Conservation (phyloP, 1,140 invertebrate species). For the Subanguina moxae region DNA sequence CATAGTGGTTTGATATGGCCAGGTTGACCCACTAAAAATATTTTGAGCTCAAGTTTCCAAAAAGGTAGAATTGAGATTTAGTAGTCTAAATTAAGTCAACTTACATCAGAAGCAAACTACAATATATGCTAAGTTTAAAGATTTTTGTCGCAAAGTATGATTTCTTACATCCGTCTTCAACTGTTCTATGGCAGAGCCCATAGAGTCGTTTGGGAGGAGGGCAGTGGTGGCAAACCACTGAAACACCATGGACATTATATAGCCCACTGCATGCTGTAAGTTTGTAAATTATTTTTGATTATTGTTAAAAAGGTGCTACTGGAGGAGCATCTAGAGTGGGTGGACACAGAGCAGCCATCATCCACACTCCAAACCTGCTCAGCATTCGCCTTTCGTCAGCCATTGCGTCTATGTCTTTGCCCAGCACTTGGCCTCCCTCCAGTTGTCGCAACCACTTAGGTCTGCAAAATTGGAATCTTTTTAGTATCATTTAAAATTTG, state of each 20-base stretch:
- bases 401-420: conserved; percentile 56
- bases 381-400: conserved; percentile 77
- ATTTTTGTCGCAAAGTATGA: too few relatives aligned
- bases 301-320: conserved; percentile 44
- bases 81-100: too few relatives aligned
- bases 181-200: conserved; percentile 78
- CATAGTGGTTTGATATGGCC: conserved; percentile 78
- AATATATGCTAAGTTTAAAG: conserved; percentile 24
- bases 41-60: too few relatives aligned
- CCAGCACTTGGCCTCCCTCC: conserved; percentile 60
- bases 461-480: conserved; percentile 2
- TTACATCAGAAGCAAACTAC: conserved; percentile 73
- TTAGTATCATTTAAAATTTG: too few relatives aligned
- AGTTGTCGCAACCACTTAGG: conserved; percentile 59
- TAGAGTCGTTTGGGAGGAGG: conserved; percentile 83
- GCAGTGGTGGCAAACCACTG: conserved; percentile 98
- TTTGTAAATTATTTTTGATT: conserved; percentile 12
- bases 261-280: conserved; percentile 67
- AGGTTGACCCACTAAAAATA: conserved; percentile 76
- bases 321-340: conserved; percentile 73
- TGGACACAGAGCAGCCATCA: conserved; percentile 86
- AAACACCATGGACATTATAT: conserved; percentile 89
- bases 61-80: too few relatives aligned
- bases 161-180: conserved; percentile 72
- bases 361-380: conserved; percentile 90